These are phyloP conservation scores for Portunus trituberculatus DNA, from an alignment of 1,140 invertebrate species.

Conservation along the genomic window DNA sequence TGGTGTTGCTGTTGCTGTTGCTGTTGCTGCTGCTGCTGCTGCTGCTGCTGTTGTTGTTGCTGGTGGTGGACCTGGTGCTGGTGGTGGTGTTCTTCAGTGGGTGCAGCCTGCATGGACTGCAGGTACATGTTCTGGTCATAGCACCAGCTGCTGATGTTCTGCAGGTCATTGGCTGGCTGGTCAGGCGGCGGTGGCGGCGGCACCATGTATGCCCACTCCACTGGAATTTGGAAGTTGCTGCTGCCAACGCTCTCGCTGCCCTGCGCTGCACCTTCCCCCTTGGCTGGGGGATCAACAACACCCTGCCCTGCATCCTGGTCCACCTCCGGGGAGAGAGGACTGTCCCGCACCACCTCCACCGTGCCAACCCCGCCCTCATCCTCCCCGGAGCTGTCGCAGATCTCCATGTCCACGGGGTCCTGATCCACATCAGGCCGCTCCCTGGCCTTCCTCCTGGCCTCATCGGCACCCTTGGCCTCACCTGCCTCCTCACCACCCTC, in stretches of 20 bases:
- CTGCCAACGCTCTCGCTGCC: not conserved
- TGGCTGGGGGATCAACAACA: not conserved
- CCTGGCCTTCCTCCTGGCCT: not conserved
- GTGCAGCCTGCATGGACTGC: conserved; percentile 75
- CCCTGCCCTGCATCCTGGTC: conserved; percentile 15
- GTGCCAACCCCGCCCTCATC: conserved; percentile 42
- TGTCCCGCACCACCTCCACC: not conserved
- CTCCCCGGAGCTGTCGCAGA: conserved; percentile 62
- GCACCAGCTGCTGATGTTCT: conserved; percentile 68
- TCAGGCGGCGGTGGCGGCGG: conserved; percentile 73
- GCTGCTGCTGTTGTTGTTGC: not conserved
- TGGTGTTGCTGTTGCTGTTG: not conserved
- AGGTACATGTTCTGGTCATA: conserved; percentile 75
- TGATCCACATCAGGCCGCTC: conserved; percentile 58
- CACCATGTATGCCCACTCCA: conserved; percentile 76
- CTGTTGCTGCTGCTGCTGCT: not conserved
- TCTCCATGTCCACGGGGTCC: conserved; percentile 71
- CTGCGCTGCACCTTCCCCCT: not conserved
- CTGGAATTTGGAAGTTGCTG: conserved; percentile 71
- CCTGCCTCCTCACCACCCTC: not conserved
- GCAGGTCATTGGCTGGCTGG: conserved; percentile 68
- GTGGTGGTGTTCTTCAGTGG: not conserved
- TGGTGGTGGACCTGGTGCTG: not conserved
- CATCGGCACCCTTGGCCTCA: not conserved
- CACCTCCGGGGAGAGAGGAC: conserved; percentile 34